Base-by-base conservation (phyloP, 2,113 vertebrate species). In the Equus quagga region DNA sequence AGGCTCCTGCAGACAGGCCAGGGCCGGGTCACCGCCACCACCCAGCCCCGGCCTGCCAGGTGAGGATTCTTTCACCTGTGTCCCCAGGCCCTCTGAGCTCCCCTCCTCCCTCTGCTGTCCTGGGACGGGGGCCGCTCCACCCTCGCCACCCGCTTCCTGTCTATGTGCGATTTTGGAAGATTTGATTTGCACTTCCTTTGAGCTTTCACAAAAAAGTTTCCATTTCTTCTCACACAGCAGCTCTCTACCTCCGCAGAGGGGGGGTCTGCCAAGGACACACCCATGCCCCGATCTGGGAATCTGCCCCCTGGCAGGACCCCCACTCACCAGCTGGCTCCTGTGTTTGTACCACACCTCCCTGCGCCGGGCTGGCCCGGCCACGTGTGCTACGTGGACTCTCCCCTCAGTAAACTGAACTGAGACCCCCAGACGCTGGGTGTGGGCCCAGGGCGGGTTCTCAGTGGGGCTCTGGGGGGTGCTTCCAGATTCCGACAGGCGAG, bases 401-500 rank as follows among this genome's bases (percentile, higher is more conserved):
- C 24, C 15, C 18, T 89, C 33, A 4, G 23, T 26, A 31, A 41
- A 33, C 56, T 24, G 46, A 73, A 12, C 83, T 51, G 84, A 67
- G 54, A 12, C 0, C 79, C 81, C 24, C 54, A 2, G 67, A 33
- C 0, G 1, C 62, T 7, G 21, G 31, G 76, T 10, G 28, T 12
- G 13, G 36, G 23, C 15, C 1, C 0, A 7, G 75, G 12, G 8
- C 1, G 18, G 11, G 7, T 2, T 36, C 73, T 1, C 2, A 1
- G 46, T 0, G 18, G 44, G 44, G 36, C 13, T 2, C 21, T 13
- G 9, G 65, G 54, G 56, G 51, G 14, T 51, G 1, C 2, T 6
- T 13, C 19, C 65, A n/a, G n/a, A 41, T 19, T 19, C 69, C 3
- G 9, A 84, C 14, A 0, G 19, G 0, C 4, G 78, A 56, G 31